These are phyloP conservation scores for Portunus trituberculatus DNA, from an alignment of 1,140 invertebrate genomes.

Conservation along the genomic window DNA sequence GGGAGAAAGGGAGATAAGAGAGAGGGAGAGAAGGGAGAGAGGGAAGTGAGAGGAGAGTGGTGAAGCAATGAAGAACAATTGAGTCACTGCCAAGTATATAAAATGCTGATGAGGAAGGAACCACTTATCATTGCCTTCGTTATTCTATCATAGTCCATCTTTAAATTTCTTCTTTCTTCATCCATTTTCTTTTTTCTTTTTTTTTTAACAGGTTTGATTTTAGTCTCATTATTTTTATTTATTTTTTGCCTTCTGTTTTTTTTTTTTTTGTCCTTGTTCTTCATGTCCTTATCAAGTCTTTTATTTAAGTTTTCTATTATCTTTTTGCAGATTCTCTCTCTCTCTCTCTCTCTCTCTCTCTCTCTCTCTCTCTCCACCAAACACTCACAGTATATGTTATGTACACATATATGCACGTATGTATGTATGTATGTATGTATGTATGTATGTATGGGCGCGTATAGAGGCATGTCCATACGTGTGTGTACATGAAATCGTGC, in stretches of 20 bases:
- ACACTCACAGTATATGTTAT: background rate
- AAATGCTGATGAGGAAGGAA: background rate
- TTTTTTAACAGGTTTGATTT: background rate
- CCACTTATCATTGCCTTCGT: background rate
- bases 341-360: slow-evolving; percentile 16
- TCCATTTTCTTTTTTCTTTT: background rate
- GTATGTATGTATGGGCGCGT: background rate
- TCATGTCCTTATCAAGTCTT: no score
- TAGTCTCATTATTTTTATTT: background rate
- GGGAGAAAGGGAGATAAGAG: background rate
- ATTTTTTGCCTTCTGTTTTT: no score
- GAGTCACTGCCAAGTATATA: background rate
- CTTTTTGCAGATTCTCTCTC: no score
- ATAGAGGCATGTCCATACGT: background rate
- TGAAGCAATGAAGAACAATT: background rate
- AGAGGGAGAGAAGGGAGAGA: background rate
- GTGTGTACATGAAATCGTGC: background rate
- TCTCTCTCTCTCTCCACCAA: background rate
- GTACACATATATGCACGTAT: background rate
- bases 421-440: background rate
- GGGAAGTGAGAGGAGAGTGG: background rate
- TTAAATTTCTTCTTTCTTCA: background rate
- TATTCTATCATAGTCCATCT: background rate
- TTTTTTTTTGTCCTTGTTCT: no score
- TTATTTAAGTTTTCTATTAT: background rate